Evolutionary conservation across 2,888 invertebrate species (phyloP).

Genomic region (Sericinus montela): DNA sequence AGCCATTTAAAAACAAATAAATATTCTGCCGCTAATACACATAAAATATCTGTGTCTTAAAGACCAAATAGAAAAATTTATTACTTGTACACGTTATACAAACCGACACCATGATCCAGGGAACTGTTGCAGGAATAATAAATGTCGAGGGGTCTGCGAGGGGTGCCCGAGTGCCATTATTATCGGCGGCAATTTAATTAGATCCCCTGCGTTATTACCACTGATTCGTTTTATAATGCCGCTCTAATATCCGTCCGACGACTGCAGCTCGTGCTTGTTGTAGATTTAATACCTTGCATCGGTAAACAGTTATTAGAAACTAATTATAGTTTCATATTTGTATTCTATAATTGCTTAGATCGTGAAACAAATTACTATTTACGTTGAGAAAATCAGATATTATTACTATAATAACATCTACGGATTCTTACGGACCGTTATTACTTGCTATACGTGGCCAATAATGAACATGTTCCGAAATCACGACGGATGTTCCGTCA

Average conservation of each 20-base stretch:
- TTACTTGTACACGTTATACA: slow-evolving; percentile 15
- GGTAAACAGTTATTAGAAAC: slow-evolving; percentile 43
- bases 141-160: slow-evolving; percentile 69
- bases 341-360: slow-evolving; percentile 22
- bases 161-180: slow-evolving; percentile 71
- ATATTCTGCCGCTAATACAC: no score
- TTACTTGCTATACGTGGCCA: slow-evolving; percentile 2
- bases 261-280: slow-evolving; percentile 39
- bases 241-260: slow-evolving; percentile 54
- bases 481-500: slow-evolving; percentile 22
- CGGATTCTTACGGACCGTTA: slow-evolving; percentile 10
- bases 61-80: slow-evolving; percentile 9
- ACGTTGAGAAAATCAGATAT: slow-evolving; percentile 17
- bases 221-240: slow-evolving; percentile 74
- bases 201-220: slow-evolving; percentile 74
- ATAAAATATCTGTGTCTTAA: neutral
- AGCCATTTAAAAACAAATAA: no score
- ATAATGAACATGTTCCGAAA: slow-evolving; percentile 20
- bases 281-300: slow-evolving; percentile 39
- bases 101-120: slow-evolving; percentile 39
- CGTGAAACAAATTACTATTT: slow-evolving; percentile 31
- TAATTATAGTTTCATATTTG: slow-evolving; percentile 33
- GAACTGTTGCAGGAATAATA: slow-evolving; percentile 66
- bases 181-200: slow-evolving; percentile 78
- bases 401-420: slow-evolving; percentile 28